phyloP scores from a whole-genome alignment of 2,888 invertebrate genomes.

The Leucoma salicis region DNA sequence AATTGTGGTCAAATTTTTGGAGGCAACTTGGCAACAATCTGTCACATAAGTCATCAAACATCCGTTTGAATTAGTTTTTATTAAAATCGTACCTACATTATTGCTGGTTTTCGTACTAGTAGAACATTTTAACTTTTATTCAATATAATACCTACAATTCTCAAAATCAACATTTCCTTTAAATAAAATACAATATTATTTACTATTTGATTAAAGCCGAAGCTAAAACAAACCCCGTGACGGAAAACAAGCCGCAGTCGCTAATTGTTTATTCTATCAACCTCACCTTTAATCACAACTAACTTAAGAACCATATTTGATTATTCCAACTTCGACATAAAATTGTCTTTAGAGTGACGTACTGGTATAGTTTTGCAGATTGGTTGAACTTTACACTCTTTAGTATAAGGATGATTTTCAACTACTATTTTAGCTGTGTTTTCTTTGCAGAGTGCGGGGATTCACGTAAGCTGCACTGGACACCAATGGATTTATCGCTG shows the following conservation, averaged over 20 bases:
- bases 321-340: constrained; percentile 17
- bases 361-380: constrained; percentile 15
- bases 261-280: constrained; percentile 10
- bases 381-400: constrained; percentile 2
- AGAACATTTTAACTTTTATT: too few species aligned
- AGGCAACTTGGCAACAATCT: too few species aligned
- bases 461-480: constrained; percentile 62
- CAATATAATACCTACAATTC: too few species aligned
- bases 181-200: too few species aligned
- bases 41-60: too few species aligned
- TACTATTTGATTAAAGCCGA: constrained; percentile 35
- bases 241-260: constrained; percentile 21
- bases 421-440: constrained; percentile 4
- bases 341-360: constrained; percentile 23
- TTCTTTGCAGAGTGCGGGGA: constrained; percentile 34
- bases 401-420: constrained; percentile 12
- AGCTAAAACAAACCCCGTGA: constrained; percentile 34
- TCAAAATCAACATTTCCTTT: too few species aligned
- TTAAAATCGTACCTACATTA: too few species aligned
- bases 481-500: constrained; percentile 72
- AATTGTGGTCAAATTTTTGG: too few species aligned
- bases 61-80: too few species aligned
- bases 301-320: constrained; percentile 18
- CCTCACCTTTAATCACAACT: constrained; percentile 16
- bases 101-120: too few species aligned